A percentile compares a stretch with the other conserved stretches of the same genome.
These are phyloP conservation scores for Carcinoscorpius rotundicauda DNA, from an alignment of 1,140 invertebrate genomes.

Conservation along the genomic window DNA sequence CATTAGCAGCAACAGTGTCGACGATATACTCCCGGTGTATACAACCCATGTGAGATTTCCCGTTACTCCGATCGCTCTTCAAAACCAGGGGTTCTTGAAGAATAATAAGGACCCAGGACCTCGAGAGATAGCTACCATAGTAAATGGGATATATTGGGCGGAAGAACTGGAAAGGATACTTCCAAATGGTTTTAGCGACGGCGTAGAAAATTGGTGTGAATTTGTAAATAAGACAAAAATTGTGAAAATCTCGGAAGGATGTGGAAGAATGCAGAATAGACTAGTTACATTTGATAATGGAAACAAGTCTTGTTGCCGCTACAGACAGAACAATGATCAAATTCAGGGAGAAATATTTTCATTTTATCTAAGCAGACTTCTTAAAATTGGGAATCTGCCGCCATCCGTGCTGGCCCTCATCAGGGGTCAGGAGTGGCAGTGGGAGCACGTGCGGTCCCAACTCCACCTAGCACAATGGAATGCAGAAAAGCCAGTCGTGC, in stretches of 20 bases:
- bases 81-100: neutral
- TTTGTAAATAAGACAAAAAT: constrained; percentile 49
- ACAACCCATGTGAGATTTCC: too few species aligned
- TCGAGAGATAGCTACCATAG: neutral
- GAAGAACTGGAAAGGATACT: constrained; percentile 49
- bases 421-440: constrained; percentile 48
- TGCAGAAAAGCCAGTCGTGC: constrained; percentile 58
- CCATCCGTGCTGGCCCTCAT: constrained; percentile 58
- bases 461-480: constrained; percentile 63
- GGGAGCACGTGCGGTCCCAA: constrained; percentile 51
- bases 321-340: constrained; percentile 75
- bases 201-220: constrained; percentile 51
- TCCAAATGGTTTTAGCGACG: constrained; percentile 52
- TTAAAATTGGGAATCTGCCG: constrained; percentile 60
- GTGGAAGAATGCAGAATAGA: constrained; percentile 76
- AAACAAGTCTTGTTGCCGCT: constrained; percentile 55
- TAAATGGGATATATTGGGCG: constrained; percentile 55
- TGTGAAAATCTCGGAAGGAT: constrained; percentile 58
- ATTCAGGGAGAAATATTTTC: constrained; percentile 81
- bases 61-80: neutral
- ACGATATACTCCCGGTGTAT: neutral
- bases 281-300: constrained; percentile 61
- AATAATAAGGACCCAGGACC: neutral
- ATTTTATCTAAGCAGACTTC: constrained; percentile 58
- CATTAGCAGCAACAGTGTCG: neutral